Evolutionary conservation across 1,140 invertebrate genomes (phyloP), one percentile per base, ranked within the genome.

Genomic region (Brachionus koreanus): DNA sequence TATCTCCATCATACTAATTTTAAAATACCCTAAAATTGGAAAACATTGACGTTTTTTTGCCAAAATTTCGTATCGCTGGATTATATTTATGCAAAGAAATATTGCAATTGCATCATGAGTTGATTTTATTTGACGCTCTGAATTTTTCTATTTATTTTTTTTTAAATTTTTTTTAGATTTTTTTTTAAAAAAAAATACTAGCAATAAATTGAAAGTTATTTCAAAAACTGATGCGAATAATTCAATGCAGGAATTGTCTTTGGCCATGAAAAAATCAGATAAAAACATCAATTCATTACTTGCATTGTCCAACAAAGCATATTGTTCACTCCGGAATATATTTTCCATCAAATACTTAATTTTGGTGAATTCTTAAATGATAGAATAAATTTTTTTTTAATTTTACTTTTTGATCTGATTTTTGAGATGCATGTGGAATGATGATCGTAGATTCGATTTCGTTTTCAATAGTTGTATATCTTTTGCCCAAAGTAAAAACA

Each of bases 241-340:
- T 86, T 98, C 95, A 85, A 94, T 91, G 2, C 95, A 94, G 85
- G 93, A 91, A 61, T 91, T 88, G 16, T 87, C 89, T 61, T 86
- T 92, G 0, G 96, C 93, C 91, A 97, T 94, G 88, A 98, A 99
- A 88, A 98, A 98, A 89, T 99, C 97, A 16, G 92, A 92, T 10
- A 98, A 89, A 88, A 99, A 99, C 52, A 98, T 90, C 90, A 96
- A 99, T 89, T 99, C 97, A 84, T 97, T 90, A 87, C 96, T 98
- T 12, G 93, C 94, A 90, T 99, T 98, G 87, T 99, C 97, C 39
- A 98, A 94, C n/a, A 99, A 88, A 5, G 96, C 95, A 91, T 95
- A 98, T 87, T 99, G 97, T 84, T 96, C 92, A 85, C 95, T 97
- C 85, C 97, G 91, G 86, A 99, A 99, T 19, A 99, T 87, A 72